Evolutionary conservation across 2,113 vertebrate genomes (phyloP).

Genomic region (Rhizomys pruinosus): DNA sequence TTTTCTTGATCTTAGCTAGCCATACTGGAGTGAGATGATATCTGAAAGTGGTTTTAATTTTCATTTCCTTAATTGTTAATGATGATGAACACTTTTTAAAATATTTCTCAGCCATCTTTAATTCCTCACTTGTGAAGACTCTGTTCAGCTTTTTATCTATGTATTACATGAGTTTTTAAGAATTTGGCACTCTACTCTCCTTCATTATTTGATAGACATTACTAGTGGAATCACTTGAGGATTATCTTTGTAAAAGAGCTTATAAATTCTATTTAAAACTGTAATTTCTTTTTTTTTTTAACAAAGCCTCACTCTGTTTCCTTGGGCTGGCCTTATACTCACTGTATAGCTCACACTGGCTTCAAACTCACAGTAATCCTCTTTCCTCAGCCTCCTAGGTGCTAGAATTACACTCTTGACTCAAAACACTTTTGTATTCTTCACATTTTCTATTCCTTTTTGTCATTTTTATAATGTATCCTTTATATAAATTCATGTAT

Average conservation of each 20-base stretch:
- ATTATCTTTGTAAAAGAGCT: constrained; percentile 8
- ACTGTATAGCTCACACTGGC: not conserved
- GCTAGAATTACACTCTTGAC: not conserved
- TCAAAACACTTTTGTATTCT: not conserved
- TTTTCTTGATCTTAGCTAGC: no score
- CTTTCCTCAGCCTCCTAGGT: not conserved
- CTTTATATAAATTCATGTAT: constrained; percentile 17
- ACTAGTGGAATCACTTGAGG: constrained; percentile 9
- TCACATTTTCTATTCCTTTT: constrained; percentile 8
- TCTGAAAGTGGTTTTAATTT: no score
- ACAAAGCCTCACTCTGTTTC: not conserved
- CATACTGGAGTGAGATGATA: no score
- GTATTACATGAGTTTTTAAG: constrained; percentile 4
- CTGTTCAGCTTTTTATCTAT: no score
- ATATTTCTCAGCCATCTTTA: no score
- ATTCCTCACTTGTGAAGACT: no score
- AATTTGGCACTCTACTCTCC: constrained; percentile 19
- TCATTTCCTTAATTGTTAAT: no score
- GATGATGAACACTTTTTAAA: no score
- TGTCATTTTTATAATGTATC: not conserved
- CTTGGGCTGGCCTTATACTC: not conserved
- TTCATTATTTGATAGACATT: constrained; percentile 3
- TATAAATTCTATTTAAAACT: not conserved
- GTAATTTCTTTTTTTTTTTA: not conserved
- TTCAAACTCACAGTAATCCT: not conserved